A percentile compares a stretch with the other conserved stretches of the same genome.
These are phyloP conservation scores for Scaptomyza polygonia DNA, from an alignment of 2,888 invertebrate species.

Conservation along the genomic window DNA sequence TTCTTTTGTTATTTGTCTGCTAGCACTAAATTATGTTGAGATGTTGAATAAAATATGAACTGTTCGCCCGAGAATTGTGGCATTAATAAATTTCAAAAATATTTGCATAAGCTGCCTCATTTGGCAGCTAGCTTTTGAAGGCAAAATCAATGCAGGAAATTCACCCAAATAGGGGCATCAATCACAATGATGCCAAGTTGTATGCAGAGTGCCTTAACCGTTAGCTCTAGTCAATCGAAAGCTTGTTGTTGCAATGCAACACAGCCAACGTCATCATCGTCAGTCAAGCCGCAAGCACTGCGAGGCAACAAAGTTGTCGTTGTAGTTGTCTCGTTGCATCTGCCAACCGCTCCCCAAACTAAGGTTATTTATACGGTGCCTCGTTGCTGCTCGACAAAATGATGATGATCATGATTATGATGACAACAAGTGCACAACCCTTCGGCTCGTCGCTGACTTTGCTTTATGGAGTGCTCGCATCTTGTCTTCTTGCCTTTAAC, in stretches of 20 bases:
- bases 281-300: slow-evolving; percentile 34
- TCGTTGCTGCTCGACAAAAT: slow-evolving; percentile 6
- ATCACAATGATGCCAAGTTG: slow-evolving; percentile 39
- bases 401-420: slow-evolving; percentile 52
- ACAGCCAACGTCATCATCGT: slow-evolving; percentile 63
- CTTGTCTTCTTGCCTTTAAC: slow-evolving; percentile 34
- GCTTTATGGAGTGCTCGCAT: slow-evolving; percentile 29
- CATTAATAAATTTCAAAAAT: slow-evolving; percentile 26
- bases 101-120: slow-evolving; percentile 43
- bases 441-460: slow-evolving; percentile 55
- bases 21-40: slow-evolving; percentile 47
- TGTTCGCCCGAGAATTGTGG: slow-evolving; percentile 12
- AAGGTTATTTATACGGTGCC: slow-evolving; percentile 43
- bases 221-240: slow-evolving; percentile 58
- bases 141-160: slow-evolving; percentile 50
- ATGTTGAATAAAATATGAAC: slow-evolving; percentile 61
- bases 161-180: slow-evolving; percentile 50
- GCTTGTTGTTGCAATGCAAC: slow-evolving; percentile 50
- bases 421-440: slow-evolving; percentile 72
- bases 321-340: slow-evolving; percentile 21
- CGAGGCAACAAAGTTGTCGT: slow-evolving; percentile 18
- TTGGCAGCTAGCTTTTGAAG: slow-evolving; percentile 18
- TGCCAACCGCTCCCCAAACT: slow-evolving; percentile 20
- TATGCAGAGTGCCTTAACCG: slow-evolving; percentile 17
- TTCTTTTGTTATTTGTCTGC: background rate